These are phyloP conservation scores for Axinella damicornis DNA, from an alignment of 37 sponge, comb jelly and placozoan species.

Conservation along the genomic window DNA sequence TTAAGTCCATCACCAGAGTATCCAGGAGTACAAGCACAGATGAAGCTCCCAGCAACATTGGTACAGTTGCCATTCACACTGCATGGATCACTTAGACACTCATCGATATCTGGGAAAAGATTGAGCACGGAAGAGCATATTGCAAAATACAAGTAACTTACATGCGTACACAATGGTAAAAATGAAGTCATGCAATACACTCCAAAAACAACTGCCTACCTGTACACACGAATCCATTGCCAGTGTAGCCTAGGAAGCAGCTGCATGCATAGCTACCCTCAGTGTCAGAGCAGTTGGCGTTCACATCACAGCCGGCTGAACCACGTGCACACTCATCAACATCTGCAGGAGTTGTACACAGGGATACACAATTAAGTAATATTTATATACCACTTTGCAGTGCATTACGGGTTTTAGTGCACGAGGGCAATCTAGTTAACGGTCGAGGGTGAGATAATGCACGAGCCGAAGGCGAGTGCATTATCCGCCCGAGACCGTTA, in stretches of 20 bases:
- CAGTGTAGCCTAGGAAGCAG: neutral
- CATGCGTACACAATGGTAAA: no score
- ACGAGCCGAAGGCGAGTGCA: neutral
- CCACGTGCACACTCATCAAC: slow-evolving; percentile 28
- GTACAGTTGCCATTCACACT: slow-evolving; percentile 19
- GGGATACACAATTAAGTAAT: neutral
- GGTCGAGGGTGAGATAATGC: neutral
- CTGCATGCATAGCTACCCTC: neutral
- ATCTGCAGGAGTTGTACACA: slow-evolving; percentile 11
- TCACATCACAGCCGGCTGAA: neutral
- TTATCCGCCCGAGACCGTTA: no score
- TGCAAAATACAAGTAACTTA: no score
- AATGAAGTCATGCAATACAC: neutral
- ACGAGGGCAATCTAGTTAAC: no score
- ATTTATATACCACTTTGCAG: no score
- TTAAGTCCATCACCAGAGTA: slow-evolving; percentile 29
- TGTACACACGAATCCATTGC: slow-evolving; percentile 20
- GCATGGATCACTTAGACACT: slow-evolving; percentile 29
- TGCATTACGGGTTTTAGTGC: no score
- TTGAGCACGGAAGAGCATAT: no score
- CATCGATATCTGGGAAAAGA: slow-evolving; percentile 32
- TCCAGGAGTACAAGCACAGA: slow-evolving; percentile 41
- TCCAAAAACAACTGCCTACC: neutral
- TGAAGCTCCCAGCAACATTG: slow-evolving; percentile 40
- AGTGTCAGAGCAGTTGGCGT: slow-evolving; percentile 9